phyloP scores from a whole-genome alignment of 2,888 invertebrate genomes.

The Mesoligia furuncula region DNA sequence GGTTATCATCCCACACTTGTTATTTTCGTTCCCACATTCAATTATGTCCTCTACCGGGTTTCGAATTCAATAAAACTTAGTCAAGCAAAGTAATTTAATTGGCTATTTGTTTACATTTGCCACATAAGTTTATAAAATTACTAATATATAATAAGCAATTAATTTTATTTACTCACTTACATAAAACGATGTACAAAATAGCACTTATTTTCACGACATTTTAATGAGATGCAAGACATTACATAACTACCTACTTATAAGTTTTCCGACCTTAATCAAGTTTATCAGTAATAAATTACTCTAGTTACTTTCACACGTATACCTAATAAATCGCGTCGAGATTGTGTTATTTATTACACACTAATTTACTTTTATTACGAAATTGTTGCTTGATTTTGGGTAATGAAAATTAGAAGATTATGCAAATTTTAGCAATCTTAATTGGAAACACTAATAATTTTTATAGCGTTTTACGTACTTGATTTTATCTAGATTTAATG shows the following conservation, averaged over 20 bases:
- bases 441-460: conserved; percentile 24
- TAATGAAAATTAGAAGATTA: conserved; percentile 22
- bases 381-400: conserved; percentile 29
- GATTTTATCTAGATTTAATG: conserved; percentile 18
- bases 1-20: not conserved
- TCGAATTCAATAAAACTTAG: not conserved
- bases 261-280: conserved; percentile 14
- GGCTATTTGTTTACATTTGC: not conserved
- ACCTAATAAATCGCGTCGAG: conserved; percentile 4
- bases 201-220: conserved; percentile 7
- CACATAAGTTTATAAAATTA: not conserved
- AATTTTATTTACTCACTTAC: not conserved
- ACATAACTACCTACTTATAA: not conserved
- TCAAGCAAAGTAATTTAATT: not conserved
- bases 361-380: conserved; percentile 29
- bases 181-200: not conserved
- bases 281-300: conserved; percentile 12
- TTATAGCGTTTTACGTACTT: conserved; percentile 20
- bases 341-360: conserved; percentile 9
- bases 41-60: not conserved
- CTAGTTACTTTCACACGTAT: conserved; percentile 32
- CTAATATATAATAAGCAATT: not conserved
- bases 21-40: not conserved
- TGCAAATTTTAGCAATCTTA: conserved; percentile 30
- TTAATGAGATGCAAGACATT: conserved; percentile 21